These are phyloP conservation scores for Antennarius striatus DNA, from an alignment of 2,113 vertebrate species.

Conservation along the genomic window DNA sequence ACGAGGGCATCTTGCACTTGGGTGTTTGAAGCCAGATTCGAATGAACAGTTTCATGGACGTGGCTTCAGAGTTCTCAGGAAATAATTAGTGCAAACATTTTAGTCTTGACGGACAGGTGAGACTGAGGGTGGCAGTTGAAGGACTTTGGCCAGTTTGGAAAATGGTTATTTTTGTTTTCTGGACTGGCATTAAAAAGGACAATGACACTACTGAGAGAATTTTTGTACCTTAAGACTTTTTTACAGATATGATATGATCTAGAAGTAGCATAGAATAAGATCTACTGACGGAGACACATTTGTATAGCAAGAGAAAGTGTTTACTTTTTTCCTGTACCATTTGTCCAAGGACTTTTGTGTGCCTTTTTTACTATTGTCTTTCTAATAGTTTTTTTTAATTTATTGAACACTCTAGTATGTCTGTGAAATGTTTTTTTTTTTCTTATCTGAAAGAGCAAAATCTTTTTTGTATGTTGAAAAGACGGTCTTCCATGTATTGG, in stretches of 20 bases:
- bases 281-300: conserved; percentile 88
- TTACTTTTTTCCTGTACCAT: conserved; percentile 87
- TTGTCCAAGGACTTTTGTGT: conserved; percentile 97
- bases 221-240: conserved; percentile 84
- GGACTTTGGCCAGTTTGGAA: conserved; percentile 76
- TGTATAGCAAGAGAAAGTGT: conserved; percentile 86
- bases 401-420: conserved; percentile 86
- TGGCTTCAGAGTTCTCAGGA: conserved; percentile 88
- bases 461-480: conserved; percentile 86
- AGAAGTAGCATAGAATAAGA: conserved; percentile 80
- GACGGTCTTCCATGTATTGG: conserved; percentile 91
- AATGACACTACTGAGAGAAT: conserved; percentile 87
- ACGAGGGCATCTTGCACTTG: conserved; percentile 84
- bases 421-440: conserved; percentile 75
- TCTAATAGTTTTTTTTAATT: conserved; percentile 86
- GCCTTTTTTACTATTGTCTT: conserved; percentile 99
- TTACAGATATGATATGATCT: conserved; percentile 73
- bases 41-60: conserved; percentile 67
- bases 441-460: conserved; percentile 71
- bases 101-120: conserved; percentile 71
- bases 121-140: conserved; percentile 69
- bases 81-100: conserved; percentile 84
- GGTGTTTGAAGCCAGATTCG: conserved; percentile 86
- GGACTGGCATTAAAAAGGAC: conserved; percentile 76
- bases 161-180: conserved; percentile 58